phyloP scores from a whole-genome alignment of 2,888 invertebrate genomes.

The Podotricha telesiphe region DNA sequence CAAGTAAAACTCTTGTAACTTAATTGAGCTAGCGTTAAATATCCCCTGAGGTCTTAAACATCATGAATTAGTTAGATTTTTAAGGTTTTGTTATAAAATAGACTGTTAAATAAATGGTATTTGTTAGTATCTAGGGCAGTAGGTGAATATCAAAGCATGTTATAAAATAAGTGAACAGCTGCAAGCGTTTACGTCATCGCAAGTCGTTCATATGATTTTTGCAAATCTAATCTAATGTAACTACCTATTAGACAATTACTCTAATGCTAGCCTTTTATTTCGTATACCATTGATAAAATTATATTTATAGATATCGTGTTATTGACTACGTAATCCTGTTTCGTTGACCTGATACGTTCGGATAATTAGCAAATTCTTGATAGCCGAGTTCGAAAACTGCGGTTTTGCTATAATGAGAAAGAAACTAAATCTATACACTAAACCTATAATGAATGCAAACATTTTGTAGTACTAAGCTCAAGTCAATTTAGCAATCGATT shows the following conservation, averaged over 20 bases:
- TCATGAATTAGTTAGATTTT: not conserved
- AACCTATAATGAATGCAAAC: not conserved
- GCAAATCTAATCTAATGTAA: not conserved
- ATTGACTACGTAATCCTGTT: not conserved
- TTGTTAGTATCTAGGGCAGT: slow-evolving; percentile 16
- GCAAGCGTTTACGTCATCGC: slow-evolving; percentile 5
- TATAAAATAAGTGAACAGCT: slow-evolving; percentile 12
- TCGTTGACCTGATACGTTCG: not conserved
- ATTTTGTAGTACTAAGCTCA: not conserved
- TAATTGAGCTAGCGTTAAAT: not conserved
- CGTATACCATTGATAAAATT: not conserved
- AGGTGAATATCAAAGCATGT: slow-evolving; percentile 18
- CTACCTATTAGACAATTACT: not conserved
- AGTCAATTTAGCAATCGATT: not conserved
- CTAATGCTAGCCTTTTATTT: not conserved
- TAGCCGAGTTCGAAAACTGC: not conserved
- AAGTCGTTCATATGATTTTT: not conserved
- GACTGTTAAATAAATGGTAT: not conserved
- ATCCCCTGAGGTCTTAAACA: not conserved
- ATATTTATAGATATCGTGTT: not conserved
- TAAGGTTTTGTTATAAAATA: not conserved
- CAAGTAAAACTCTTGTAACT: slow-evolving; percentile 6
- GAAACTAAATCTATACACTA: not conserved
- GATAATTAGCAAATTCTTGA: not conserved
- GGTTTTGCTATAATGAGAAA: not conserved